phyloP scores from a whole-genome alignment of 2,797 vertebrate genomes.

The Lycodopsis pacificus region DNA sequence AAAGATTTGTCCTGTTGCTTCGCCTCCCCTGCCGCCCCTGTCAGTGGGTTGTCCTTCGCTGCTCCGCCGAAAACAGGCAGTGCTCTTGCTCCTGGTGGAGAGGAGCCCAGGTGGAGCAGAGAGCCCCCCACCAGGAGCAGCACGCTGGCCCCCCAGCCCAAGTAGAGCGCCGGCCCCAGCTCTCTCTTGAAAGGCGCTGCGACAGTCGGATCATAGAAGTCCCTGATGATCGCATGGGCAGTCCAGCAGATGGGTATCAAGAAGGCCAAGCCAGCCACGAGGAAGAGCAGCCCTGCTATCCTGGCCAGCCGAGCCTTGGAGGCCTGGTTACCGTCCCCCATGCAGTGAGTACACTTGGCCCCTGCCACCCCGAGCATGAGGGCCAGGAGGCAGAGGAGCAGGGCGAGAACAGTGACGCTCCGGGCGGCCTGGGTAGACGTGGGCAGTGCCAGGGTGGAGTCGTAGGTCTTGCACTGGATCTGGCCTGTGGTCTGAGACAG shows the following conservation, averaged over 20 bases:
- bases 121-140: slow-evolving; percentile 80
- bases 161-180: slow-evolving; percentile 81
- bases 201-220: slow-evolving; percentile 81
- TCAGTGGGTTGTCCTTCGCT: slow-evolving; percentile 60
- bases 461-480: slow-evolving; percentile 94
- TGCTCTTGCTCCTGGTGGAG: slow-evolving; percentile 50
- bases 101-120: slow-evolving; percentile 77
- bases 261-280: slow-evolving; percentile 74
- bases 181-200: slow-evolving; percentile 82
- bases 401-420: slow-evolving; percentile 75
- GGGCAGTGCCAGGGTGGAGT: slow-evolving; percentile 89
- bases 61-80: slow-evolving; percentile 50
- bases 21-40: slow-evolving; percentile 54
- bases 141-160: slow-evolving; percentile 79
- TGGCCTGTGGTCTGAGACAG: slow-evolving; percentile 91
- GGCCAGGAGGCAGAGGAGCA: slow-evolving; percentile 80
- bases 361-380: slow-evolving; percentile 76
- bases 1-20: slow-evolving; percentile 81
- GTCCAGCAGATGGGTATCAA: slow-evolving; percentile 80
- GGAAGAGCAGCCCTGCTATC: slow-evolving; percentile 69
- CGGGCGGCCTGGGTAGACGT: slow-evolving; percentile 74
- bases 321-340: slow-evolving; percentile 66
- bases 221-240: slow-evolving; percentile 72
- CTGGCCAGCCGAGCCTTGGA: slow-evolving; percentile 74
- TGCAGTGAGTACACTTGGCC: slow-evolving; percentile 83